A percentile compares a stretch with the other conserved stretches of the same genome.
Conservation (phyloP, 1,140 invertebrate species). For the Odontomachus brunneus region DNA sequence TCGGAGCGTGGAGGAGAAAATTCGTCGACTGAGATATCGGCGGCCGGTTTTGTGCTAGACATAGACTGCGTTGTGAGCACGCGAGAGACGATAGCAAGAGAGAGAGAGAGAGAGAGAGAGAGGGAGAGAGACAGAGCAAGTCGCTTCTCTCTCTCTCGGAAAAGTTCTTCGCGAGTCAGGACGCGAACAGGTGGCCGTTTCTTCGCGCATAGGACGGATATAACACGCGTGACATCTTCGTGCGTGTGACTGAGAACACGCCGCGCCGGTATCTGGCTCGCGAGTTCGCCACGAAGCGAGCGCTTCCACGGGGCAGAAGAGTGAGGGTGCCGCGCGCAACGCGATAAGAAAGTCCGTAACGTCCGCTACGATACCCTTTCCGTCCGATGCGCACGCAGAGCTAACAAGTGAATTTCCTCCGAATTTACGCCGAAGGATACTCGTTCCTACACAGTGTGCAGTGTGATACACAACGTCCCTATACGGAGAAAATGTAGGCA, state of each 20-base stretch:
- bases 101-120: too few relatives aligned
- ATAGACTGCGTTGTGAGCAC: too few relatives aligned
- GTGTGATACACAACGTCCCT: conserved; percentile 46
- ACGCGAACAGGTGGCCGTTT: conserved; percentile 28
- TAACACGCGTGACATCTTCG: conserved; percentile 7
- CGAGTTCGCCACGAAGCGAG: background rate
- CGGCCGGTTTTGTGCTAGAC: too few relatives aligned
- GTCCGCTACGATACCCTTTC: conserved; percentile 36
- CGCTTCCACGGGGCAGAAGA: background rate
- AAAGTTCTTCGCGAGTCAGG: background rate
- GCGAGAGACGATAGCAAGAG: too few relatives aligned
- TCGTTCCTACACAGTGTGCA: conserved; percentile 23
- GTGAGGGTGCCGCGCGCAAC: conserved; percentile 21
- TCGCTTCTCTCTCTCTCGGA: background rate
- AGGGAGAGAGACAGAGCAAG: too few relatives aligned
- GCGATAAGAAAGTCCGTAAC: background rate
- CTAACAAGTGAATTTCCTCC: conserved; percentile 45
- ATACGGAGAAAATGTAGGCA: conserved; percentile 25
- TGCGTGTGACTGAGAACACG: background rate
- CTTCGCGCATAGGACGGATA: background rate
- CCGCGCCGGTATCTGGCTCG: background rate
- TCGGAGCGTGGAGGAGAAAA: background rate
- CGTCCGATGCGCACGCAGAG: conserved; percentile 52
- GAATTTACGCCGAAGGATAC: background rate
- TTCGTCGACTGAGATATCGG: background rate